phyloP scores from a whole-genome alignment of 2,797 vertebrate species.

The Zenarchopterus dispar region DNA sequence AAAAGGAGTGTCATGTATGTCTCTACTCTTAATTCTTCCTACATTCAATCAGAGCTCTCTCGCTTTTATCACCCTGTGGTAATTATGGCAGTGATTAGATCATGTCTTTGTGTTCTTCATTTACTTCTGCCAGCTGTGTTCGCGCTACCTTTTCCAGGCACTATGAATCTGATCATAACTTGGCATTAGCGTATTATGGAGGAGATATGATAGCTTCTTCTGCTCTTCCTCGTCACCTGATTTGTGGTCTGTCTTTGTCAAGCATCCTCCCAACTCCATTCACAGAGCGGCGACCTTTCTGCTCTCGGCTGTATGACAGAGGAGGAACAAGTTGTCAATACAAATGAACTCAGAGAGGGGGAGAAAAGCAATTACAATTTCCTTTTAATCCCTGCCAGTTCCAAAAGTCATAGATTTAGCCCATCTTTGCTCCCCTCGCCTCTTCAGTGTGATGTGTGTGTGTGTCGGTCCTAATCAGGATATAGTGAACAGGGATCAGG shows the following conservation, averaged over 20 bases:
- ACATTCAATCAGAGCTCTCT: slow-evolving; percentile 59
- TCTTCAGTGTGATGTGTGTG: slow-evolving; percentile 19
- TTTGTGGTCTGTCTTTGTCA: slow-evolving; percentile 61
- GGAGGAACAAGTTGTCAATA: slow-evolving; percentile 75
- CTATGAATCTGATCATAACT: slow-evolving; percentile 56
- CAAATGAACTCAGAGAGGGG: slow-evolving; percentile 64
- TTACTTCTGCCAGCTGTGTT: slow-evolving; percentile 17
- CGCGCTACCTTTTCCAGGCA: slow-evolving; percentile 38
- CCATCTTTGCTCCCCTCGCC: slow-evolving; percentile 54
- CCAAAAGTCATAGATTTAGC: slow-evolving; percentile 71
- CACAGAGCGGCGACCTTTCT: slow-evolving; percentile 49
- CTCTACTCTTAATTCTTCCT: slow-evolving; percentile 40
- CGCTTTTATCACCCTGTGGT: slow-evolving; percentile 49
- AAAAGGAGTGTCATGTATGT: slow-evolving; percentile 22
- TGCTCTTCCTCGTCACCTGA: slow-evolving; percentile 21
- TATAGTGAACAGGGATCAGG: slow-evolving; percentile 67
- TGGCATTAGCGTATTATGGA: slow-evolving; percentile 49
- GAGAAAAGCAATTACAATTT: slow-evolving; percentile 75
- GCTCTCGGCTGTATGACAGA: slow-evolving; percentile 52
- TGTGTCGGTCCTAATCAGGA: slow-evolving; percentile 59
- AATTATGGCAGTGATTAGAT: slow-evolving; percentile 63
- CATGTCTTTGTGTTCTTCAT: slow-evolving; percentile 40
- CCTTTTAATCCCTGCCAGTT: slow-evolving; percentile 70
- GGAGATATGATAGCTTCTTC: slow-evolving; percentile 50
- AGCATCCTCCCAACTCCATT: slow-evolving; percentile 47